phyloP scores from a whole-genome alignment of 2,113 vertebrate species.

The Cololabis saira region DNA sequence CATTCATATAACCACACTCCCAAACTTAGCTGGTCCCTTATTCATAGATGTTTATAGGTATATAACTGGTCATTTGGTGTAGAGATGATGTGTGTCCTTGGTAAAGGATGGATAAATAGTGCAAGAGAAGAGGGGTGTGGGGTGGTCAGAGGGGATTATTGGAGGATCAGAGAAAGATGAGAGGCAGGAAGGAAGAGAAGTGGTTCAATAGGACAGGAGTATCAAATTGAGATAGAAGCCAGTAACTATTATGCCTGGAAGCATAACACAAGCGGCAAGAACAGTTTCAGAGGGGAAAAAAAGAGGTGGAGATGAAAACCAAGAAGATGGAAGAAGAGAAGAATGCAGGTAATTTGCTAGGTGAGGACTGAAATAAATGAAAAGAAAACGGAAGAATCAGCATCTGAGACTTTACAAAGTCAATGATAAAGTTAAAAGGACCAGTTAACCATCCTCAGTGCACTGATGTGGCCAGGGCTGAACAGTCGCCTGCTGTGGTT shows the following conservation, averaged over 20 bases:
- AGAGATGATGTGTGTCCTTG: conserved; percentile 31
- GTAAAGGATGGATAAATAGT: neutral
- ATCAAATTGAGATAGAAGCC: conserved; percentile 60
- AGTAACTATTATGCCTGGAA: conserved; percentile 37
- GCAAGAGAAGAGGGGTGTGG: neutral
- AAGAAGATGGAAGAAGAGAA: conserved; percentile 13
- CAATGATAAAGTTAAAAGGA: conserved; percentile 20
- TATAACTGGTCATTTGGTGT: conserved; percentile 12
- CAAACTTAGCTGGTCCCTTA: neutral
- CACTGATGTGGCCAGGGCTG: conserved; percentile 48
- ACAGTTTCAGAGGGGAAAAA: conserved; percentile 27
- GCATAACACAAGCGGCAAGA: conserved; percentile 5
- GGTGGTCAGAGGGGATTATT: conserved; percentile 33
- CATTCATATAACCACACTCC: too few relatives aligned
- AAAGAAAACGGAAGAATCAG: conserved; percentile 3
- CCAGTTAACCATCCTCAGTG: conserved; percentile 40
- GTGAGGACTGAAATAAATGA: neutral
- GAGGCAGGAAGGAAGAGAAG: conserved; percentile 60
- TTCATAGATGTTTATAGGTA: too few relatives aligned
- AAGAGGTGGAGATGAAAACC: conserved; percentile 20
- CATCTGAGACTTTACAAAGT: conserved; percentile 16
- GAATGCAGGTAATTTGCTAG: conserved; percentile 1
- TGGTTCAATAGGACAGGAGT: conserved; percentile 65
- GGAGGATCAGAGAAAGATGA: conserved; percentile 65
- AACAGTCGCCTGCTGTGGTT: conserved; percentile 45